These are phyloP conservation scores for Elegia similella DNA, from an alignment of 2,888 invertebrate genomes.

Conservation along the genomic window DNA sequence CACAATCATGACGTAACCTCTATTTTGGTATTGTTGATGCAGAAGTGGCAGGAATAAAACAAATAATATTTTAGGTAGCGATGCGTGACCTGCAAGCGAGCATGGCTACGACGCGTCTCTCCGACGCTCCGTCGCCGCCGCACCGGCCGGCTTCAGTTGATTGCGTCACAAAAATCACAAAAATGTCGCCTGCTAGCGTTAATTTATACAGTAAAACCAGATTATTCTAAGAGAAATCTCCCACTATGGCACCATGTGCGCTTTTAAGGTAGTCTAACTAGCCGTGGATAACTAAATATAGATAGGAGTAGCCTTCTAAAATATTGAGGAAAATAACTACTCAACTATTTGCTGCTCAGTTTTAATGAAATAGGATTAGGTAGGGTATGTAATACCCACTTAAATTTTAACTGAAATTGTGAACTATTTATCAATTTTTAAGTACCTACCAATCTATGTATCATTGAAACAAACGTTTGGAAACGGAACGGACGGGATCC, in stretches of 20 bases:
- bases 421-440: too few species aligned
- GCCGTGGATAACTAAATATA: too few species aligned
- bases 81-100: constrained; percentile 32
- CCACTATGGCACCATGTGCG: not conserved
- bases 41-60: constrained; percentile 39
- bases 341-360: too few species aligned
- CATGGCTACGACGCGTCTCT: constrained; percentile 15
- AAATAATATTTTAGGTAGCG: constrained; percentile 36
- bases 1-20: constrained; percentile 46
- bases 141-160: constrained; percentile 39
- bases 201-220: not conserved
- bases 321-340: too few species aligned
- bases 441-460: too few species aligned
- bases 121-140: constrained; percentile 24
- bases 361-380: too few species aligned
- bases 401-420: too few species aligned
- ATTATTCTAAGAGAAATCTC: not conserved
- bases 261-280: too few species aligned
- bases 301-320: too few species aligned
- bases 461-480: too few species aligned
- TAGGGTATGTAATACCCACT: too few species aligned
- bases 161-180: constrained; percentile 36
- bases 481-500: too few species aligned
- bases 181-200: constrained; percentile 19
- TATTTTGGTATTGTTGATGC: constrained; percentile 42